phyloP scores from a whole-genome alignment of 2,888 invertebrate species.

The Gandaritis pyraliata region DNA sequence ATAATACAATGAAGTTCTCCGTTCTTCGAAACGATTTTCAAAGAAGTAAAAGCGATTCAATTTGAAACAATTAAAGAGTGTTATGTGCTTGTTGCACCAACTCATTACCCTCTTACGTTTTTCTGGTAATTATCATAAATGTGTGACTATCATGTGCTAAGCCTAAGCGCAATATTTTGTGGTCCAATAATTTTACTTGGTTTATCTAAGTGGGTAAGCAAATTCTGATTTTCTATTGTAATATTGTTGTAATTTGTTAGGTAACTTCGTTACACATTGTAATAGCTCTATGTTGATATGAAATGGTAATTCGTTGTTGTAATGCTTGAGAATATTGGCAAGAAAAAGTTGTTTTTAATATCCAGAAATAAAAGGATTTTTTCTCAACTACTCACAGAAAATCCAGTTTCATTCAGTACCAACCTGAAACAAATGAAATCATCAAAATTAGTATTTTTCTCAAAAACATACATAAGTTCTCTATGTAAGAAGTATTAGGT shows the following conservation, averaged over 20 bases:
- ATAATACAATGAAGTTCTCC: too few species aligned
- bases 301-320: too few species aligned
- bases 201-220: conserved; percentile 21
- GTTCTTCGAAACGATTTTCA: too few species aligned
- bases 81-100: too few species aligned
- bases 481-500: too few species aligned
- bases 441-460: conserved; percentile 1
- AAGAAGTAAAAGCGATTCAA: too few species aligned
- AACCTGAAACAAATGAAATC: conserved; percentile 30
- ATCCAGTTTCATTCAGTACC: conserved; percentile 7
- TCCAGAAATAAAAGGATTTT: too few species aligned
- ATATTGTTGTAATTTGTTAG: conserved; percentile 1
- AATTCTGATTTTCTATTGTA: conserved; percentile 14
- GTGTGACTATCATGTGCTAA: conserved; percentile 14
- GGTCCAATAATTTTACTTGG: conserved; percentile 40
- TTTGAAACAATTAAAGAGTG: too few species aligned
- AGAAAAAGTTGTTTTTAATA: too few species aligned
- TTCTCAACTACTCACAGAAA: not conserved
- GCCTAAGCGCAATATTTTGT: conserved; percentile 33
- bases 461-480: too few species aligned
- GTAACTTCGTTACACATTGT: conserved; percentile 3
- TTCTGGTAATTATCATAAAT: conserved; percentile 11
- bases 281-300: too few species aligned
- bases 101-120: conserved; percentile 5
- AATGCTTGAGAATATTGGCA: too few species aligned